A percentile compares a stretch with the other conserved stretches of the same genome.
phyloP scores from a whole-genome alignment of 2,113 vertebrate genomes.

The Trematocara marginatum region DNA sequence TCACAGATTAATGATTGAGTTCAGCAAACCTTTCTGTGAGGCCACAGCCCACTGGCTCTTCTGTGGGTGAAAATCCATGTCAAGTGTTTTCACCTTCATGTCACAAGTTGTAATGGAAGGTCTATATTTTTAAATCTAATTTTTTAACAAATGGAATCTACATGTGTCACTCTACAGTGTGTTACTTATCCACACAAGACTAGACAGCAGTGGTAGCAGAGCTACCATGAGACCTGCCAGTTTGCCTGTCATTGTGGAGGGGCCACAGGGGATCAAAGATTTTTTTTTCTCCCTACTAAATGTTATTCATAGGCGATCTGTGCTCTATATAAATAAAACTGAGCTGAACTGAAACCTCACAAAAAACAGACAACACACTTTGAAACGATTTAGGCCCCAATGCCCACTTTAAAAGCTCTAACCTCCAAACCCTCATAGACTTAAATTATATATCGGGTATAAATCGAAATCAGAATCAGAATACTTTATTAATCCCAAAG shows the following conservation, averaged over 20 bases:
- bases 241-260: not conserved
- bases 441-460: not conserved
- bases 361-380: not conserved
- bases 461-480: not conserved
- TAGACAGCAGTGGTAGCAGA: not conserved
- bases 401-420: not conserved
- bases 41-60: not conserved
- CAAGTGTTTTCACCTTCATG: not conserved
- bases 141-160: not conserved
- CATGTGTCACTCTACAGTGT: not conserved
- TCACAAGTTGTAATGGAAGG: not conserved
- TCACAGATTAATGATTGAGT: not conserved
- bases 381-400: not conserved
- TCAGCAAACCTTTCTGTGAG: not conserved
- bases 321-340: not conserved
- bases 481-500: no score
- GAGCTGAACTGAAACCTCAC: not conserved
- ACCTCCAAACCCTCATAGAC: not conserved
- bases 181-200: not conserved
- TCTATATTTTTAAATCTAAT: not conserved
- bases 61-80: not conserved
- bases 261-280: not conserved
- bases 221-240: not conserved
- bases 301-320: not conserved
- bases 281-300: not conserved